A percentile compares a stretch with the other conserved stretches of the same genome.
Conservation (phyloP, 2,113 vertebrate genomes). For the Dendrocopos noguchii region DNA sequence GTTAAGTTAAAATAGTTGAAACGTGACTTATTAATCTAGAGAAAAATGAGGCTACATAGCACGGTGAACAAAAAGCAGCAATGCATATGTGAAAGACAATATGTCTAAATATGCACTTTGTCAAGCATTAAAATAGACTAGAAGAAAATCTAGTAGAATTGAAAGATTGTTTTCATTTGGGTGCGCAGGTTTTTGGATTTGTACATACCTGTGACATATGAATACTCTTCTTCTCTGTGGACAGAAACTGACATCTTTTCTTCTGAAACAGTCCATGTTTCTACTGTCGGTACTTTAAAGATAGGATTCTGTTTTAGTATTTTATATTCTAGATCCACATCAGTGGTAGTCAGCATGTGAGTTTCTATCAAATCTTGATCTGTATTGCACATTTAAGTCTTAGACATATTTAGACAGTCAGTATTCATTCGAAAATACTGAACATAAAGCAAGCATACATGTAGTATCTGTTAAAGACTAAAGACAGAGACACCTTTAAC, state of each 20-base stretch:
- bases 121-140: neutral
- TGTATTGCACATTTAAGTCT: neutral
- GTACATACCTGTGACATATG: conserved; percentile 79
- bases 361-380: conserved; percentile 3
- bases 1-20: conserved; percentile 4
- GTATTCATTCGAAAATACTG: conserved; percentile 36
- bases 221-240: conserved; percentile 79
- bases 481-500: neutral
- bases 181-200: conserved; percentile 29
- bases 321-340: conserved; percentile 46
- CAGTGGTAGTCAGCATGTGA: conserved; percentile 27
- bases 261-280: conserved; percentile 82
- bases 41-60: neutral
- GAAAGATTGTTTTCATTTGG: neutral
- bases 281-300: conserved; percentile 81
- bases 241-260: conserved; percentile 83
- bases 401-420: conserved; percentile 62
- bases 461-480: neutral
- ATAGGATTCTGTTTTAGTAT: conserved; percentile 73
- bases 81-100: conserved; percentile 27
- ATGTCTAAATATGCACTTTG: conserved; percentile 53
- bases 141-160: neutral
- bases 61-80: conserved; percentile 55
- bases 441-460: neutral
- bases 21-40: neutral